phyloP scores from a whole-genome alignment of 2,888 invertebrate genomes.

The Apotomis capreana region DNA sequence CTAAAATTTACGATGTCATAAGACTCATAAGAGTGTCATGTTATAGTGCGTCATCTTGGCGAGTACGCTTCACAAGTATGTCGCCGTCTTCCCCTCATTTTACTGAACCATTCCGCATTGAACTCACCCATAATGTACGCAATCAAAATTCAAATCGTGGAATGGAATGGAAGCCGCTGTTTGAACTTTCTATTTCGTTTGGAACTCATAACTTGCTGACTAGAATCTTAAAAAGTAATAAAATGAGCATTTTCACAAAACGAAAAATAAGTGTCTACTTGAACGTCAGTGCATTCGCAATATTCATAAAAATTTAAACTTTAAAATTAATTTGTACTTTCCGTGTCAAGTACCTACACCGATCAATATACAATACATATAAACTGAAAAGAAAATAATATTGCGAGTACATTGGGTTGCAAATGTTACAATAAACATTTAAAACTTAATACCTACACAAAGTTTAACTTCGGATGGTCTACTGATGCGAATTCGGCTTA shows the following conservation, averaged over 20 bases:
- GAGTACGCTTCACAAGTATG: constrained; percentile 6
- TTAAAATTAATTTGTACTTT: constrained; percentile 56
- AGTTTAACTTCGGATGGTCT: constrained; percentile 66
- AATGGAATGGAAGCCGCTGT: constrained; percentile 53
- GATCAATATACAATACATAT: constrained; percentile 47
- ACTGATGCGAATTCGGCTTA: constrained; percentile 27
- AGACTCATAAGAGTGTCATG: background rate
- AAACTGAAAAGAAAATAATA: constrained; percentile 49
- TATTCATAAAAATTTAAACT: constrained; percentile 43
- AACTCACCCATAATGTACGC: constrained; percentile 50
- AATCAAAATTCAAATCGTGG: constrained; percentile 46
- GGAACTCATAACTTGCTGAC: constrained; percentile 78
- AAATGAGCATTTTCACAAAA: constrained; percentile 82
- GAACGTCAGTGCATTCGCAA: constrained; percentile 55
- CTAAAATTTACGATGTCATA: too few species aligned
- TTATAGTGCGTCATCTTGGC: background rate
- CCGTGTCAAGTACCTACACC: constrained; percentile 37
- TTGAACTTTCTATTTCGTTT: constrained; percentile 64
- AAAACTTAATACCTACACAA: constrained; percentile 71
- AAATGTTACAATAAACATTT: constrained; percentile 56
- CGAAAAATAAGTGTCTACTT: constrained; percentile 62
- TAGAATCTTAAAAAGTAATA: constrained; percentile 81
- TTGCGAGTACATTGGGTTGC: constrained; percentile 65
- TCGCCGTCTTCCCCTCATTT: constrained; percentile 25
- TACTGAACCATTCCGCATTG: constrained; percentile 53